Evolutionary conservation across 2,797 vertebrate genomes (phyloP).

Genomic region (Setipinna tenuifilis): DNA sequence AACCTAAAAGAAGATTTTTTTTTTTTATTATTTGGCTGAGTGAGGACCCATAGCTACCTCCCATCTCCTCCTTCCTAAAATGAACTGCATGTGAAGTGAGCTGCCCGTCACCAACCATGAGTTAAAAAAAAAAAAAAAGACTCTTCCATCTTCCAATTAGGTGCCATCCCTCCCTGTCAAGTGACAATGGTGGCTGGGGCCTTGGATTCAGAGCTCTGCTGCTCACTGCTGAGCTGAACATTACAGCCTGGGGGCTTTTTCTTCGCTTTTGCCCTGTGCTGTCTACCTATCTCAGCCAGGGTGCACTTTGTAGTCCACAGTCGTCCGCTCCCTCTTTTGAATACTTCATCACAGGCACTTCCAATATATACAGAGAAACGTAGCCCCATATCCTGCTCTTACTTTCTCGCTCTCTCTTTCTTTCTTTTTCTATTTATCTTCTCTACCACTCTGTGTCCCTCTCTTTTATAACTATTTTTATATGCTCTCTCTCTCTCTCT

Average conservation of each 20-base stretch:
- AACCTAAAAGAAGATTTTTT: not conserved
- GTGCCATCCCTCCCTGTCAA: not conserved
- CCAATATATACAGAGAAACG: not conserved
- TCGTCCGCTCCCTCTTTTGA: not conserved
- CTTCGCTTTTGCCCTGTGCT: not conserved
- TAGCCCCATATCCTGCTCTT: not conserved
- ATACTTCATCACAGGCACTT: conserved; percentile 11
- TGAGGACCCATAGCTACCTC: too few species aligned
- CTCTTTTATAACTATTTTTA: not conserved
- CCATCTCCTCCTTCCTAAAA: not conserved
- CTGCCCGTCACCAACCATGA: not conserved
- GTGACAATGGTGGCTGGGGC: not conserved
- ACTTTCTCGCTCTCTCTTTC: conserved; percentile 28
- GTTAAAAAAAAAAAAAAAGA: not conserved
- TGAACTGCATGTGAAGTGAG: not conserved
- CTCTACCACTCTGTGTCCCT: not conserved
- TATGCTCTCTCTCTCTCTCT: conserved; percentile 27
- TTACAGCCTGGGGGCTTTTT: not conserved
- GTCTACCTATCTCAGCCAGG: conserved; percentile 1
- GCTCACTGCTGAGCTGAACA: not conserved
- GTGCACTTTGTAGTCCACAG: not conserved
- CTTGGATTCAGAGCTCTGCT: not conserved
- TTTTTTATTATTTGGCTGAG: too few species aligned
- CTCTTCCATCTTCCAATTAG: conserved; percentile 12
- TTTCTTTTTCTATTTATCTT: conserved; percentile 40